Percentiles rank a stretch among this genome's conserved stretches.
Conservation (phyloP, 2,797 vertebrate species). For the Pterois miles region DNA sequence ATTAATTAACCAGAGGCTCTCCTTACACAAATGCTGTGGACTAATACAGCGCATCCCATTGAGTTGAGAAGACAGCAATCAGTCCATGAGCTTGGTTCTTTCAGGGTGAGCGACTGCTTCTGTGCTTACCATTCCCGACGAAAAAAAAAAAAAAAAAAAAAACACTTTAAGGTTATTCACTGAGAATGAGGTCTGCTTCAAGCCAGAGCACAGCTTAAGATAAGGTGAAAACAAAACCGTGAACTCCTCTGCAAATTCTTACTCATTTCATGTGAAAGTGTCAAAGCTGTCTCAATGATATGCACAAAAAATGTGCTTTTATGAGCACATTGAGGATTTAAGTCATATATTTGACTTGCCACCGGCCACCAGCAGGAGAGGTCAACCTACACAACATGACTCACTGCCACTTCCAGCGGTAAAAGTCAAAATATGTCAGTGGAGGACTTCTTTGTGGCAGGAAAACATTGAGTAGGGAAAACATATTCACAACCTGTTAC, state of each 20-base stretch:
- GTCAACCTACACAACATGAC: background rate
- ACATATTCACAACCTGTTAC: background rate
- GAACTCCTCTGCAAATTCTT: background rate
- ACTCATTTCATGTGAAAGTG: background rate
- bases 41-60: slow-evolving; percentile 20
- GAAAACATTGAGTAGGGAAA: background rate
- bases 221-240: background rate
- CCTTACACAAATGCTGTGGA: slow-evolving; percentile 5
- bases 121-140: no score
- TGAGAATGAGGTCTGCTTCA: background rate
- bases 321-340: background rate
- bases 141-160: no score
- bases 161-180: slow-evolving; percentile 10
- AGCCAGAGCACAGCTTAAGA: slow-evolving; percentile 17
- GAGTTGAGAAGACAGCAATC: slow-evolving; percentile 37
- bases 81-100: slow-evolving; percentile 18
- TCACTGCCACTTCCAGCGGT: background rate
- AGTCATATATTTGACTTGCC: background rate
- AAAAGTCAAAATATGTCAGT: background rate
- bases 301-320: background rate
- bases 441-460: background rate
- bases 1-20: slow-evolving; percentile 64
- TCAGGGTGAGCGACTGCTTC: slow-evolving; percentile 28
- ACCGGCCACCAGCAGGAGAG: background rate
- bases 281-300: background rate